phyloP scores from a whole-genome alignment of 1,140 invertebrate species.

The Heliconius congener region DNA sequence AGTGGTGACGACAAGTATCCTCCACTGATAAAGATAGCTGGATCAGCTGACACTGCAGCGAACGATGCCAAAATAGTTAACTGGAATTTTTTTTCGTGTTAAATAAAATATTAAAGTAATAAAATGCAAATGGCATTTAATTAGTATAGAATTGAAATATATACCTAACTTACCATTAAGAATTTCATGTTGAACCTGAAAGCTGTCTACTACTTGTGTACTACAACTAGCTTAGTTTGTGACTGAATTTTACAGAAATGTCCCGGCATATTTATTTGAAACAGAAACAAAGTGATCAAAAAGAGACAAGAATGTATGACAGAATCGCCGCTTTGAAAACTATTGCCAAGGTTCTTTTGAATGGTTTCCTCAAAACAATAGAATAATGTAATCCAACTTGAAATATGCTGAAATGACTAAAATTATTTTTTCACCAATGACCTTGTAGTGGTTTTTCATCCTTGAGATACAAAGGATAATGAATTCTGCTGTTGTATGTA shows the following conservation, averaged over 20 bases:
- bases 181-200: slow-evolving; percentile 35
- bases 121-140: not conserved
- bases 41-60: slow-evolving; percentile 18
- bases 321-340: slow-evolving; percentile 53
- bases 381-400: slow-evolving; percentile 58
- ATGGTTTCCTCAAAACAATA: slow-evolving; percentile 66
- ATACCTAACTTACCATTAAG: slow-evolving; percentile 32
- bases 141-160: not conserved
- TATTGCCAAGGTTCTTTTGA: slow-evolving; percentile 59
- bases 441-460: slow-evolving; percentile 27
- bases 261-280: slow-evolving; percentile 64
- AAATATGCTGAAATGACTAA: slow-evolving; percentile 20
- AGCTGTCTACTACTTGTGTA: slow-evolving; percentile 32
- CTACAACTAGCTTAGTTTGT: slow-evolving; percentile 27
- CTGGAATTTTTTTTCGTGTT: not conserved
- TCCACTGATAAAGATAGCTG: slow-evolving; percentile 1
- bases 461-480: slow-evolving; percentile 33
- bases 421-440: slow-evolving; percentile 17
- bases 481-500: slow-evolving; percentile 20
- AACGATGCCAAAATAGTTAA: slow-evolving; percentile 14
- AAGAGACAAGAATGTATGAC: slow-evolving; percentile 49
- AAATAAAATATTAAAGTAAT: not conserved
- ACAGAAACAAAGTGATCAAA: slow-evolving; percentile 53
- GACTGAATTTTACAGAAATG: slow-evolving; percentile 51
- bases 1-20: slow-evolving; percentile 25